These are phyloP conservation scores for Callithrix jacchus DNA, from an alignment of 2,113 vertebrate genomes.

Conservation along the genomic window DNA sequence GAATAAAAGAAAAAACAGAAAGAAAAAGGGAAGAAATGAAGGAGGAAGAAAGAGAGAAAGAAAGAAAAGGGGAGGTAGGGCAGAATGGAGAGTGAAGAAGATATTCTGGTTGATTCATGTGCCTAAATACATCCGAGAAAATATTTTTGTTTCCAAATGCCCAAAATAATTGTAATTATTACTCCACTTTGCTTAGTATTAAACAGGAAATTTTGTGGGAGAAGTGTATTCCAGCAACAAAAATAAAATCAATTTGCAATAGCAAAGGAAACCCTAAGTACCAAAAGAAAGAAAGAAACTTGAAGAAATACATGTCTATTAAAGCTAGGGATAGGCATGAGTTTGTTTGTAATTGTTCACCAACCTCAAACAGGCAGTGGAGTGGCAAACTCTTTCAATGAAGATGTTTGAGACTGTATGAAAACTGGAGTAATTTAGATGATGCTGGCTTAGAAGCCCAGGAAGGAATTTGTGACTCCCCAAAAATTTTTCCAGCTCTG, in stretches of 20 bases:
- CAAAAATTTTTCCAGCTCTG: background rate
- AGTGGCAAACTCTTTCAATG: background rate
- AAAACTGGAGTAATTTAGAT: background rate
- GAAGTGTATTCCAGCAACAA: background rate
- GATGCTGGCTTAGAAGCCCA: background rate
- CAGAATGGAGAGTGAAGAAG: background rate
- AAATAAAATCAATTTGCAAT: constrained; percentile 32
- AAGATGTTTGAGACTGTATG: background rate
- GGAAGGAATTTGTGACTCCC: background rate
- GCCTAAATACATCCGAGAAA: background rate
- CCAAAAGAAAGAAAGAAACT: background rate
- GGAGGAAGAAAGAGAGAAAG: background rate
- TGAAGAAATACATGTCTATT: background rate
- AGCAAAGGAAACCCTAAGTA: background rate
- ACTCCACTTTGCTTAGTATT: background rate
- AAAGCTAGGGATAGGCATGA: background rate
- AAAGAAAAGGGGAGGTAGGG: background rate
- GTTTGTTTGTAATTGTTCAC: background rate
- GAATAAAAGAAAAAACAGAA: background rate
- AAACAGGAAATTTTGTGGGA: background rate
- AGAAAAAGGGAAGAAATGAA: background rate
- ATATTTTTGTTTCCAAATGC: background rate
- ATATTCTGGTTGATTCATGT: background rate
- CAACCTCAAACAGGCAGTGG: background rate
- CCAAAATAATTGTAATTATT: background rate